These are phyloP conservation scores for Phaenicophaeus curvirostris DNA, from an alignment of 2,797 vertebrate genomes.

Conservation along the genomic window DNA sequence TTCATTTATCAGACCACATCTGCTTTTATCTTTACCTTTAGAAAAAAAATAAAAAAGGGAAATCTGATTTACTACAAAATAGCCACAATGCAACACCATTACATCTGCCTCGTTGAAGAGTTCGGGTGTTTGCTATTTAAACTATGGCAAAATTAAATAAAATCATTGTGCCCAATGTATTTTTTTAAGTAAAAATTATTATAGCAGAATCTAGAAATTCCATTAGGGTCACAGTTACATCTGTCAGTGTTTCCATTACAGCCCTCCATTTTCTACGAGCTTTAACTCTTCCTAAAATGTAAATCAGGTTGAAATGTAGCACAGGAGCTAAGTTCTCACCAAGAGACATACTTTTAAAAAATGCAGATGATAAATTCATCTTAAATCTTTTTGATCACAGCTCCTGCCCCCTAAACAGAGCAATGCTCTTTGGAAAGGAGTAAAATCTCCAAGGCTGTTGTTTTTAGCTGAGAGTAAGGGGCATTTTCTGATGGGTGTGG, in stretches of 20 bases:
- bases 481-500: constrained; percentile 34
- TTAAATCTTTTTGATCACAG: constrained; percentile 29
- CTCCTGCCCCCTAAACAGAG: constrained; percentile 11
- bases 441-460: constrained; percentile 11
- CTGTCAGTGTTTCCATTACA: constrained; percentile 23
- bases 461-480: constrained; percentile 17
- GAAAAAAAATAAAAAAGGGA: not conserved
- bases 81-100: constrained; percentile 25
- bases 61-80: constrained; percentile 14
- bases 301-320: constrained; percentile 38
- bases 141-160: not conserved
- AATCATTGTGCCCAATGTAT: not conserved
- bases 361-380: constrained; percentile 50
- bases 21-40: constrained; percentile 28
- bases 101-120: constrained; percentile 23
- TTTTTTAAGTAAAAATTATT: constrained; percentile 32
- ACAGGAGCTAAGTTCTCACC: constrained; percentile 44
- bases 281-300: constrained; percentile 45
- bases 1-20: constrained; percentile 49
- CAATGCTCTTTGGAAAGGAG: not conserved
- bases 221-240: constrained; percentile 49
- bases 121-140: constrained; percentile 20
- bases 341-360: constrained; percentile 54
- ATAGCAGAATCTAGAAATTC: constrained; percentile 37
- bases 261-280: constrained; percentile 39